phyloP scores from a whole-genome alignment of 2,888 invertebrate genomes.

The Acleris laterana region DNA sequence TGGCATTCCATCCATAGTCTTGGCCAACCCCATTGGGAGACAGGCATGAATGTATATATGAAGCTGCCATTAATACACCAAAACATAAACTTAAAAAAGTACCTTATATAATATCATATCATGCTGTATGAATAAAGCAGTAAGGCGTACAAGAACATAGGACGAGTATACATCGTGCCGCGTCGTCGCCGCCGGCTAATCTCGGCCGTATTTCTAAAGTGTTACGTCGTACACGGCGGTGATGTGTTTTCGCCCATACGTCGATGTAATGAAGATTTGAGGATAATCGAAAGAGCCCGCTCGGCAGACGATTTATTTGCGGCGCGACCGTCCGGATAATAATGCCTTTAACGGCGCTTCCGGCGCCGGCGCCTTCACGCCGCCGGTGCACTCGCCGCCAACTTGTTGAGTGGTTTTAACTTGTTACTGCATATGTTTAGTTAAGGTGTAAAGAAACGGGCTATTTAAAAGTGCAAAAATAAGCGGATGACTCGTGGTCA shows the following conservation, averaged over 20 bases:
- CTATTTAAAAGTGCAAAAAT: no score
- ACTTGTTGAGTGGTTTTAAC: not conserved
- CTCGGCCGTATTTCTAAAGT: not conserved
- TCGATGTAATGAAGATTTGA: conserved; percentile 84
- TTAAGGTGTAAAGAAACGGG: no score
- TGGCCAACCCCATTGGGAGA: no score
- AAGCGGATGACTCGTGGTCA: no score
- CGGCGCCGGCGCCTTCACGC: conserved; percentile 54
- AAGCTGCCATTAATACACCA: no score
- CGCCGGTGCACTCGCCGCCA: conserved; percentile 45
- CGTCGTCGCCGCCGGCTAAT: not conserved
- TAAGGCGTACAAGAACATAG: conserved; percentile 4
- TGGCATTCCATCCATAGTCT: no score
- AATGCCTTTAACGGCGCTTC: conserved; percentile 79
- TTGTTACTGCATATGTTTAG: no score
- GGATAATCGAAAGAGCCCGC: conserved; percentile 83
- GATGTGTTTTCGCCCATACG: conserved; percentile 47
- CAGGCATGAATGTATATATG: no score
- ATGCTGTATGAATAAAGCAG: no score
- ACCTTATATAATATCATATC: no score
- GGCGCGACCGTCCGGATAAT: conserved; percentile 82
- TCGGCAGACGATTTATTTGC: conserved; percentile 82
- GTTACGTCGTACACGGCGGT: conserved; percentile 44
- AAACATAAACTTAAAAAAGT: no score
- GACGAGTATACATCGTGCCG: not conserved